phyloP scores from a whole-genome alignment of 2,797 vertebrate species.

The Holocentrus rufus region DNA sequence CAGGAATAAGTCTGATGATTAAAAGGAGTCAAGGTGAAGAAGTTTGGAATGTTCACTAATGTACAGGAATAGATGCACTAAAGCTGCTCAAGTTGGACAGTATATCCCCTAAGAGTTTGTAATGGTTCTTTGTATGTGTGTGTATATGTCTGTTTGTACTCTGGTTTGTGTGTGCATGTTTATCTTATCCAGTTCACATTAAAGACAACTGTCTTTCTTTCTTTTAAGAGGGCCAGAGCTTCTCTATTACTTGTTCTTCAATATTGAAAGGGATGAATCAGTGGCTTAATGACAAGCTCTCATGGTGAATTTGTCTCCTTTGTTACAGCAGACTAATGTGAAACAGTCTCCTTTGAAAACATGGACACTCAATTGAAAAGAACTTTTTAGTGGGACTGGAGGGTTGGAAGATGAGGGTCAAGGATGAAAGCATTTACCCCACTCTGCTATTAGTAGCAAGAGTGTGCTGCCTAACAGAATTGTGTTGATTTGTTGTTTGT shows the following conservation, averaged over 20 bases:
- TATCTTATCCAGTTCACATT: background rate
- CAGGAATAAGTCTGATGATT: no score
- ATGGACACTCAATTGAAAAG: background rate
- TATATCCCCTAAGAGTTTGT: no score
- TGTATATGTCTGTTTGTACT: background rate
- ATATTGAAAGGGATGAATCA: slow-evolving; percentile 12
- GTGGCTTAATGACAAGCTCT: slow-evolving; percentile 7
- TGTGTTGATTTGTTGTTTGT: background rate
- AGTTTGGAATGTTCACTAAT: no score
- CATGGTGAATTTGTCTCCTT: background rate
- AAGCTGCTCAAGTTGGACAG: background rate
- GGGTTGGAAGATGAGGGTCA: background rate
- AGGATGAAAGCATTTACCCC: slow-evolving; percentile 16
- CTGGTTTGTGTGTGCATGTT: fast-evolving
- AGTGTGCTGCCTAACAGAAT: background rate
- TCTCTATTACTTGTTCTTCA: slow-evolving; percentile 7
- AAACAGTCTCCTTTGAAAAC: slow-evolving; percentile 4
- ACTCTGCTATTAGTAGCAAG: slow-evolving; percentile 2
- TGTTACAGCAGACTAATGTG: background rate
- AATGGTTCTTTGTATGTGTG: background rate
- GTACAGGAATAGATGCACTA: no score
- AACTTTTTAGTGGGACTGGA: background rate
- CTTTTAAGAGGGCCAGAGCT: background rate
- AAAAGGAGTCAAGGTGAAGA: no score
- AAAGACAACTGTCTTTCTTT: background rate